Evolutionary conservation across 2,888 invertebrate species (phyloP), one percentile per base, ranked within the genome.

Genomic region (Caenorhabditis macrosperma): DNA sequence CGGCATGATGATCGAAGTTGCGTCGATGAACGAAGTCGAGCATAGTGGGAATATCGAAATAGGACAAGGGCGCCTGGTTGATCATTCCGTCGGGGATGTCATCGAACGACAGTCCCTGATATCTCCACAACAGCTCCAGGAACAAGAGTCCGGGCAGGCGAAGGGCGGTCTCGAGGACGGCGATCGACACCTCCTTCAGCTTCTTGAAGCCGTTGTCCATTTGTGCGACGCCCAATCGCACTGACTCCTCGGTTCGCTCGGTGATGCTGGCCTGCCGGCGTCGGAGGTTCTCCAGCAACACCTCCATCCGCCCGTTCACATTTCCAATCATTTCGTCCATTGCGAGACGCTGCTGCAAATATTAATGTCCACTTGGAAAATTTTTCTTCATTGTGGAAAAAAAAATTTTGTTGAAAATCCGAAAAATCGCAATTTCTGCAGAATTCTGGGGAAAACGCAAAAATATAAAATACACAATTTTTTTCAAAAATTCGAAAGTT

Each of bases 21-120:
- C 88, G 46, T 12, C 83, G 66, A 68, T 88, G 88, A n/a, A 88
- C 84, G 69, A 88, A 88, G 28, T 88, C 88, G n/a, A 88, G 74
- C 52, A 88, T 84, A 3, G 84, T 81, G 7, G 82, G 68, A 60
- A 86, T 82, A 46, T 88, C 87, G 12, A 88, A 55, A 44, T 85
- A 88, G 0, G 86, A 79, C 0, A 79, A 48, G n/a, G 55, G 63
- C 10, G 57, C 57, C 33, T 64, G 52, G 22, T 80, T 67, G 10
- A 87, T 63, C 59, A 87, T 79, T 17, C 82, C 69, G 46, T 84
- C 78, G 3, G 83, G 82, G 28, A 87, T 78, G 35, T 87, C 84
- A 15, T 82, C 82, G 48, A 87, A 84, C 3, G 81, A 81, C 6
- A 80, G 61, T 48, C 85, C 87, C 55, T 83, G 79, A 69, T 87